Base-by-base conservation (phyloP, 2,797 vertebrate species). In the Cercopithecus petaurista region DNA sequence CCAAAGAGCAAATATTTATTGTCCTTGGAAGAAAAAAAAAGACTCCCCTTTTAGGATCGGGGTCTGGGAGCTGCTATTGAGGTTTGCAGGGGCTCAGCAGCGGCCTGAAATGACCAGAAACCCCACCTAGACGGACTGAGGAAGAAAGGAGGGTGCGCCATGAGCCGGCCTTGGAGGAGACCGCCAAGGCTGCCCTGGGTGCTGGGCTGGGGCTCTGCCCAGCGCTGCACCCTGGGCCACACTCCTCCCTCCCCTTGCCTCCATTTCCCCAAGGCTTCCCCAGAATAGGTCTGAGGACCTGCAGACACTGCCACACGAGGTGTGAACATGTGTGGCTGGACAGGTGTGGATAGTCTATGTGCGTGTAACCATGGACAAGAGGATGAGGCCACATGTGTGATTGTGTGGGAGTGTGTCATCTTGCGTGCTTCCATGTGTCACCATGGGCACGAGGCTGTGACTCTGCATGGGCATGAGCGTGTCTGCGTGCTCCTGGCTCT, bases 1-100 rank as follows among this genome's bases (percentile, higher is more conserved):
- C 95, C 98, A 91, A 97, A 98, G 92, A 98, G 98, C 97, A 98
- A 98, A 98, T 98, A 98, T 98, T 98, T 98, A 98, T 98, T 98
- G 98, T 98, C 98, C 97, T 98, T 98, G 97, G 98, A 97, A 97
- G 92, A 97, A 96, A 97, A 97, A 98, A 96, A 98, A 96, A 96
- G 90, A 95, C 64, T 97, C 98, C 97, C 95, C 97, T 97, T 98
- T 98, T 98, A 98, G 97, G 96, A 80, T 96, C n/a, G 2, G 98
- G 97, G 96, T 98, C 96, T 97, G 93, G 97, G 95, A 97, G 88
- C 85, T 73, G 93, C 90, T 91, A 26, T 24, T 92, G 48, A 86
- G 95, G 88, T 88, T 87, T 89, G 30, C 88, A 96, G 94, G 97
- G 95, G 59, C 89, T 93, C 43, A 0, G 91, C 30, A 26, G 93